Conservation (phyloP, 2,113 vertebrate species). For the Chauna torquata region DNA sequence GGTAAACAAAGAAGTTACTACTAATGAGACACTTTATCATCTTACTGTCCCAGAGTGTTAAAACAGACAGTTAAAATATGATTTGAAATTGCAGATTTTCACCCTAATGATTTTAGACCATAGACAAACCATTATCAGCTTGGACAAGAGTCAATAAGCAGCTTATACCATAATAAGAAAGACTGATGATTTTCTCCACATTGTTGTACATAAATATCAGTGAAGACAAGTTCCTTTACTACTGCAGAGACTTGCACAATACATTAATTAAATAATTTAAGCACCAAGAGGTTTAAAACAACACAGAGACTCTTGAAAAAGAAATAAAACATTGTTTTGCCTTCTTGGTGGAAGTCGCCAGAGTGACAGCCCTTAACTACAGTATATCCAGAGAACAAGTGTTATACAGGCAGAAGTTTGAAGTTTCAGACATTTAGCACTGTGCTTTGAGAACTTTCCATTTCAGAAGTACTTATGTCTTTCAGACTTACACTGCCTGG, state of each 20-base stretch:
- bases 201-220: not conserved
- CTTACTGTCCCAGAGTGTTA: not conserved
- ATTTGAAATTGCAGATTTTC: slow-evolving; percentile 7
- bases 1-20: not conserved
- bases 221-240: not conserved
- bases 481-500: slow-evolving; percentile 67
- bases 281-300: not conserved
- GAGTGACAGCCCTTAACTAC: slow-evolving; percentile 53
- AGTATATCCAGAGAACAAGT: slow-evolving; percentile 44
- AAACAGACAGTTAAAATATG: not conserved
- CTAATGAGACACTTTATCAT: slow-evolving; percentile 14
- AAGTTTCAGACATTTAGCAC: slow-evolving; percentile 58
- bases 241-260: not conserved
- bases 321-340: slow-evolving; percentile 40
- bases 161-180: slow-evolving; percentile 1
- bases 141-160: slow-evolving; percentile 10
- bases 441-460: slow-evolving; percentile 65
- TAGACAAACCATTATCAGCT: not conserved
- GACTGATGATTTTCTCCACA: not conserved
- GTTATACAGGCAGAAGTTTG: slow-evolving; percentile 50
- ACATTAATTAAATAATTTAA: slow-evolving; percentile 64
- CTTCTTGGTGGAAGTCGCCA: slow-evolving; percentile 10
- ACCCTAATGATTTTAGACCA: slow-evolving; percentile 26
- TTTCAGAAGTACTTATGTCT: slow-evolving; percentile 68
- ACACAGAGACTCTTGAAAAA: slow-evolving; percentile 1